A percentile compares a stretch with the other conserved stretches of the same genome.
phyloP scores from a whole-genome alignment of 2,888 invertebrate genomes.

The Zootermopsis nevadensis region DNA sequence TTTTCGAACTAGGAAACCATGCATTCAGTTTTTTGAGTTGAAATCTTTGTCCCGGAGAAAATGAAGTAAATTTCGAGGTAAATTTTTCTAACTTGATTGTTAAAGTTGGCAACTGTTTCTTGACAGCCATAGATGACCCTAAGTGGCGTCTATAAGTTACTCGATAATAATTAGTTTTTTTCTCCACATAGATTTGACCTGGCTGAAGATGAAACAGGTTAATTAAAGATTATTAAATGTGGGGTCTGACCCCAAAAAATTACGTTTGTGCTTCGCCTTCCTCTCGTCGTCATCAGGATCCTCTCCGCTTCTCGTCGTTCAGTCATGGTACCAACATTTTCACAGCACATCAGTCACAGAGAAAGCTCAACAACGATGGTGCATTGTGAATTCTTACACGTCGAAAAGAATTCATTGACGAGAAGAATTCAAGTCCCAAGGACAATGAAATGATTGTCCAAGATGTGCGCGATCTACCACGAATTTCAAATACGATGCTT shows the following conservation, averaged over 20 bases:
- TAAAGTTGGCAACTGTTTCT: too few species aligned
- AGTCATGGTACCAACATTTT: background rate
- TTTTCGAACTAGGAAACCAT: too few species aligned
- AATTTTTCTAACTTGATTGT: too few species aligned
- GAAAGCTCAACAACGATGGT: background rate
- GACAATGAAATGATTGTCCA: background rate
- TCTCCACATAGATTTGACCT: too few species aligned
- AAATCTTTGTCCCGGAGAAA: too few species aligned
- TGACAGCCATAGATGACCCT: too few species aligned
- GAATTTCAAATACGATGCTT: background rate
- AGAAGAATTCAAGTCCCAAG: background rate
- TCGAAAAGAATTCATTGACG: background rate
- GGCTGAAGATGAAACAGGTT: background rate
- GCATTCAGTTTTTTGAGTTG: too few species aligned
- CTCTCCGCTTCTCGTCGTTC: background rate
- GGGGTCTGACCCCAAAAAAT: background rate
- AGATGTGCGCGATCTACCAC: background rate
- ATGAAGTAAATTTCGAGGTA: too few species aligned
- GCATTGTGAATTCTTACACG: background rate
- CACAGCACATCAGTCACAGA: background rate
- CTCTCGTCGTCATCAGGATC: background rate
- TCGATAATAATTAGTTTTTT: too few species aligned
- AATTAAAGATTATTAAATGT: too few species aligned
- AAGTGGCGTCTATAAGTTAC: too few species aligned
- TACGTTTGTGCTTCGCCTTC: background rate